Evolutionary conservation across 2,113 vertebrate genomes (phyloP).

Genomic region (Bucco capensis): DNA sequence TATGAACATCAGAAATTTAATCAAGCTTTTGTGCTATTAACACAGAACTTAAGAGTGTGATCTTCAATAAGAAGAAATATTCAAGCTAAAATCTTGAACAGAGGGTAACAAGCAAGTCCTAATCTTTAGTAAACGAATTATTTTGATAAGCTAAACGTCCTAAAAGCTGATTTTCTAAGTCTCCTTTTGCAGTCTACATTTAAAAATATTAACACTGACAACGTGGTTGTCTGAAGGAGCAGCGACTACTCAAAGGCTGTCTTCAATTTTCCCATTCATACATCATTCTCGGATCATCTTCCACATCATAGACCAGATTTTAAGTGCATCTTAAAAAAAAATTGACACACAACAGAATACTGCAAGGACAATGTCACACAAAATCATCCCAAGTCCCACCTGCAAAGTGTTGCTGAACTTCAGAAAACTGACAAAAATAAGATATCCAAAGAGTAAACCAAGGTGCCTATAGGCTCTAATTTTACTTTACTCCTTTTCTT

Average conservation of each 20-base stretch:
- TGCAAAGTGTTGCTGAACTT: background rate
- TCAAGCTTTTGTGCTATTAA: background rate
- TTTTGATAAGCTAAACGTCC: background rate
- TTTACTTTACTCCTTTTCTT: background rate
- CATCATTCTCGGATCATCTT: background rate
- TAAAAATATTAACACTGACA: background rate
- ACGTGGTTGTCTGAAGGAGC: background rate
- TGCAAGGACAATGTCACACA: background rate
- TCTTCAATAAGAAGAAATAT: background rate
- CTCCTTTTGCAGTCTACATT: background rate
- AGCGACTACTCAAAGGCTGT: background rate
- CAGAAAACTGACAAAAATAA: background rate
- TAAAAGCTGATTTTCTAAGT: background rate
- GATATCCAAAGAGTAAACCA: background rate
- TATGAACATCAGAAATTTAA: background rate
- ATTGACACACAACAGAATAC: background rate
- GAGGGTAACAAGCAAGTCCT: background rate
- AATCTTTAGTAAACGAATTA: background rate
- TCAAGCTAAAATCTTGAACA: background rate
- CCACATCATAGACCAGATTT: background rate
- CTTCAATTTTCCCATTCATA: background rate
- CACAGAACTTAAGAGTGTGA: background rate
- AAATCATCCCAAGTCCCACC: background rate
- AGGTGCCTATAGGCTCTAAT: background rate
- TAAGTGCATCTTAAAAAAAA: background rate